Evolutionary conservation across 2,888 invertebrate genomes (phyloP), one percentile per base, ranked within the genome.

Genomic region (Nematopogon swammerdamellus): DNA sequence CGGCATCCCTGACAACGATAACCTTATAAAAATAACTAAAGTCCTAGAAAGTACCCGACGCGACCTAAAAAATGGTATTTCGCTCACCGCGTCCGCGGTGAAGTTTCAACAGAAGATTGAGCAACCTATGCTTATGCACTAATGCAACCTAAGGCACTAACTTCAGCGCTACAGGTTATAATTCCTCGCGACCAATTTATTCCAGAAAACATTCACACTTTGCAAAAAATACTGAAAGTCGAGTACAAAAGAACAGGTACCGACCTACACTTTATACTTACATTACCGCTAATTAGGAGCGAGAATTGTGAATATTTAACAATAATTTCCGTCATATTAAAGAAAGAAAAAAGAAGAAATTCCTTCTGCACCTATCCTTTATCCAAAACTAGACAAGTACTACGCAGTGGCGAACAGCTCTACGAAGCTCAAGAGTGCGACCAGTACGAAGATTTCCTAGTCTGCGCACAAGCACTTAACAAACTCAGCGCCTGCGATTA

Each of bases 321-420:
- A 16, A 45, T 45, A 45, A 18, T 19, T 19, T 18, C 45, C 10
- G 19, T 45, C 3, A 45, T 45, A 45, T 19, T 11, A n/a, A 18
- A n/a, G 11, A 19, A 45, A n/a, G n/a, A n/a, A n/a, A n/a, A n/a
- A n/a, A n/a, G n/a, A n/a, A n/a, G n/a, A 2, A 5, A 14, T 10
- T 45, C 45, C 45, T 18, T 17, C 17, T 45, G 45, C 19, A 45
- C 45, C 45, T 45, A 45, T 19, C 45, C 45, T 10, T 11, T 45
- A 14, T 45, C 16, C 45, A 14, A 45, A 45, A 18, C 17, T 45
- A 45, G 45, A 45, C 45, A 45, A 17, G 17, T 45, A 18, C 19
- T 45, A 19, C 45, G 45, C 25, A 25, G 25, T 25, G 25, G 25
- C 25, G 8, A 25, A 6, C 25, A 25, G 25, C 25, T 25, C 25